Conservation (phyloP, 2,888 invertebrate species). For the Ennomos fuscantarius region DNA sequence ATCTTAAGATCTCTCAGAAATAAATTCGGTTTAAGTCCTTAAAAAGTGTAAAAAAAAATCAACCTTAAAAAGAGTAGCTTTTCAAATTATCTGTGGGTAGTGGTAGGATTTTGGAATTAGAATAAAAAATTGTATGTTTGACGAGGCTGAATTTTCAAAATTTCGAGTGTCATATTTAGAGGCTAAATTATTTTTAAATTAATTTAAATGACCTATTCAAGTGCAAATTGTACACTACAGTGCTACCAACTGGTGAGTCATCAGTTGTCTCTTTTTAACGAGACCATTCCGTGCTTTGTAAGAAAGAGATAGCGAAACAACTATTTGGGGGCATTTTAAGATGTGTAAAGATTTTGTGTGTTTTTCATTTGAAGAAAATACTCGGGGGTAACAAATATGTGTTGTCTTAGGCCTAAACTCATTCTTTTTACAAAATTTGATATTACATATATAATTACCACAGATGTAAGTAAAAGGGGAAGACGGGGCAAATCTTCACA, state of each 20-base stretch:
- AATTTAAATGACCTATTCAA: not conserved
- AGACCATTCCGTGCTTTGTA: no score
- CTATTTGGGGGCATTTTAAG: not conserved
- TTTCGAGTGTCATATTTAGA: conserved; percentile 37
- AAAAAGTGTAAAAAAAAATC: not conserved
- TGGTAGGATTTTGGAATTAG: conserved; percentile 57
- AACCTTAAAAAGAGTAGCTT: conserved; percentile 44
- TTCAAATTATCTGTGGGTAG: conserved; percentile 65
- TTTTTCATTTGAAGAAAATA: not conserved
- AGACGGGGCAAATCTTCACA: no score
- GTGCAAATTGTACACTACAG: not conserved
- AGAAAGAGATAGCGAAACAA: no score
- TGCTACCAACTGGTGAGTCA: no score
- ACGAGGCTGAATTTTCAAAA: conserved; percentile 39
- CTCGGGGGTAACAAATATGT: not conserved
- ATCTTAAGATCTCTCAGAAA: no score
- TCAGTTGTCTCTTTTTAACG: no score
- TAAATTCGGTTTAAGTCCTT: no score
- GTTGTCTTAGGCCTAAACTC: no score
- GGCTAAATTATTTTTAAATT: conserved; percentile 23
- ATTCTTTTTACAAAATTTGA: no score
- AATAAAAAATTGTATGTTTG: conserved; percentile 31
- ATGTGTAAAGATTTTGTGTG: not conserved
- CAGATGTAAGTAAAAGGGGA: no score
- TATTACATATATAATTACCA: no score